Conservation (phyloP, 2,888 invertebrate species). For the Polymixis flavicincta region DNA sequence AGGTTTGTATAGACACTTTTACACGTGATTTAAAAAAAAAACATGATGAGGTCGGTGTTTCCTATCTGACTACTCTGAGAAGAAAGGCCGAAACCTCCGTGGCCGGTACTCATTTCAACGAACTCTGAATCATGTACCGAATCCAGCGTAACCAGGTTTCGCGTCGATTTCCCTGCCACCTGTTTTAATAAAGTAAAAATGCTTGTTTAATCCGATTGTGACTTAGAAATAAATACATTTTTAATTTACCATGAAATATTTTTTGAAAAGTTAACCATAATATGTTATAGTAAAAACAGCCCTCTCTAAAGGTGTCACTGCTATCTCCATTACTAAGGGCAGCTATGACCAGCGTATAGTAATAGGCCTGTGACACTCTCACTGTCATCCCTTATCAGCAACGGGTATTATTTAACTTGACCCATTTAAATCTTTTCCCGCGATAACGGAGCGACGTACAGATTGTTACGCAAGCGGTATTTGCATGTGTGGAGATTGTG, state of each 20-base stretch:
- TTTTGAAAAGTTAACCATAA: background rate
- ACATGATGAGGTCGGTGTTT: no score
- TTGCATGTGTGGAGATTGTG: background rate
- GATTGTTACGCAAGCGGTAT: slow-evolving; percentile 27
- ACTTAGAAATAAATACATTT: background rate
- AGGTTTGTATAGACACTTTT: no score
- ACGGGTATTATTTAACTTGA: slow-evolving; percentile 62
- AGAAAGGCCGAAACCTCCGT: no score
- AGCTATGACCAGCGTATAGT: slow-evolving; percentile 16
- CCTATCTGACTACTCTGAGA: no score
- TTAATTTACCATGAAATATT: no score
- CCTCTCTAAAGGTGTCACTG: background rate
- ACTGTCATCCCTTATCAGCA: slow-evolving; percentile 37
- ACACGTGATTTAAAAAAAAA: no score
- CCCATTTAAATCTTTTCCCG: slow-evolving; percentile 62
- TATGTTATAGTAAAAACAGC: background rate
- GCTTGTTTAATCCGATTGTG: background rate
- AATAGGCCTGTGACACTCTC: slow-evolving; percentile 10
- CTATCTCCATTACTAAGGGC: slow-evolving; percentile 1
- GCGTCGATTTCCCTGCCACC: no score
- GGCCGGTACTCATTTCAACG: no score
- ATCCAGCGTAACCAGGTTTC: no score
- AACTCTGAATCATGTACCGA: no score
- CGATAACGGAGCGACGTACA: slow-evolving; percentile 37
- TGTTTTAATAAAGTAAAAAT: background rate